Evolutionary conservation across 1,140 invertebrate genomes (phyloP).

Genomic region (Hydropsyche tenuis): DNA sequence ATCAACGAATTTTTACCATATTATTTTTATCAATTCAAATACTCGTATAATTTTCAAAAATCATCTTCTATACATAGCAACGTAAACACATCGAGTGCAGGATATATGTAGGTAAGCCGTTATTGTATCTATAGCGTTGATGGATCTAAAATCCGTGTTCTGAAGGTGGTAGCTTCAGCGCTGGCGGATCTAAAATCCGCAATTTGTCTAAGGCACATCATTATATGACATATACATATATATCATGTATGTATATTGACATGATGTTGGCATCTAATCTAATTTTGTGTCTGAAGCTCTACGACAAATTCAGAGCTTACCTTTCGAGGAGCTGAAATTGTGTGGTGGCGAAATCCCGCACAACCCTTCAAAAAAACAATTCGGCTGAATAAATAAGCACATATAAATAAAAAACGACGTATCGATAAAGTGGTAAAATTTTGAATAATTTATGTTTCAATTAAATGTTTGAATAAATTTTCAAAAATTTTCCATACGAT

Average conservation of each 20-base stretch:
- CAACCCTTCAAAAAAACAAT: slow-evolving; percentile 29
- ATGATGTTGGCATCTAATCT: neutral
- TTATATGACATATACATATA: neutral
- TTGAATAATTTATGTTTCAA: neutral
- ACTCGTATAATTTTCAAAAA: too few species aligned
- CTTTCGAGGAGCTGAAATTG: slow-evolving; percentile 15
- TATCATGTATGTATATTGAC: neutral
- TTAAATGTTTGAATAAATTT: too few species aligned
- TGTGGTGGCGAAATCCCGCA: slow-evolving; percentile 25
- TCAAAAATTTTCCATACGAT: too few species aligned
- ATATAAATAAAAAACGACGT: neutral
- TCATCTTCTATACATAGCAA: slow-evolving; percentile 6
- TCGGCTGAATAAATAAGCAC: neutral
- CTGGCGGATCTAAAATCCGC: slow-evolving; percentile 4
- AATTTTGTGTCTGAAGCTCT: slow-evolving; percentile 26
- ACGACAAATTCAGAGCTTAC: slow-evolving; percentile 30
- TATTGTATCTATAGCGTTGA: neutral
- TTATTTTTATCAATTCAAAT: too few species aligned
- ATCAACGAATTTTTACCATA: too few species aligned
- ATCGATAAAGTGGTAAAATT: neutral
- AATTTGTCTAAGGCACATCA: neutral
- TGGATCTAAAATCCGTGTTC: slow-evolving; percentile 7
- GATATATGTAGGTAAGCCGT: neutral
- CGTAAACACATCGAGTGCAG: neutral
- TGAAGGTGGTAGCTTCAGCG: neutral